phyloP scores from a whole-genome alignment of 1,140 invertebrate genomes.

The Muscidifurax raptorellus region DNA sequence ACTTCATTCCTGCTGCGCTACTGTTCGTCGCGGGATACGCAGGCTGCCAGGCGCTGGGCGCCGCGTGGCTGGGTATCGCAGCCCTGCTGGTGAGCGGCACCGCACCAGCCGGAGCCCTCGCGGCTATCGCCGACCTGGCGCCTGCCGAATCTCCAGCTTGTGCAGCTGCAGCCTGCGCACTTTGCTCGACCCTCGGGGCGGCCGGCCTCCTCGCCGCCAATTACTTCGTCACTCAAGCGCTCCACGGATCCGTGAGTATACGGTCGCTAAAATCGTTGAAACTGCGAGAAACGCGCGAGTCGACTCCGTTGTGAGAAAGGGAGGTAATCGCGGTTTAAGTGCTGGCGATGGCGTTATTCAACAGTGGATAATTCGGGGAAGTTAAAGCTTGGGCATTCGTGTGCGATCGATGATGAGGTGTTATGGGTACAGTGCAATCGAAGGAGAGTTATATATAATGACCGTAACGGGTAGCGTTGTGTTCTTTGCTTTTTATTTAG shows the following conservation, averaged over 20 bases:
- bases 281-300: background rate
- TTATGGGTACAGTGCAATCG: background rate
- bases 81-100: conserved; percentile 78
- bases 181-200: conserved; percentile 78
- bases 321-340: background rate
- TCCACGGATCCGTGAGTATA: conserved; percentile 77
- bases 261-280: background rate
- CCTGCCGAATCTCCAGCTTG: conserved; percentile 74
- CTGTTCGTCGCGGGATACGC: conserved; percentile 79
- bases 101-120: conserved; percentile 77
- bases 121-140: conserved; percentile 78
- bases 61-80: conserved; percentile 78
- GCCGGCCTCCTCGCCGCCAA: conserved; percentile 78
- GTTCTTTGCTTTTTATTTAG: too few species aligned
- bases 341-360: too few species aligned
- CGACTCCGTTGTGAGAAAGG: background rate
- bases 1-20: conserved; percentile 78
- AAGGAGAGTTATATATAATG: background rate
- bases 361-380: too few species aligned
- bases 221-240: conserved; percentile 78
- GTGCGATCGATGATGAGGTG: background rate
- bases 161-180: conserved; percentile 77
- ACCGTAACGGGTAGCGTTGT: too few species aligned
- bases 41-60: conserved; percentile 78
- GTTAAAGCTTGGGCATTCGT: background rate